Evolutionary conservation across 2,888 invertebrate species (phyloP).

Genomic region (Reticulitermes lucifugus): DNA sequence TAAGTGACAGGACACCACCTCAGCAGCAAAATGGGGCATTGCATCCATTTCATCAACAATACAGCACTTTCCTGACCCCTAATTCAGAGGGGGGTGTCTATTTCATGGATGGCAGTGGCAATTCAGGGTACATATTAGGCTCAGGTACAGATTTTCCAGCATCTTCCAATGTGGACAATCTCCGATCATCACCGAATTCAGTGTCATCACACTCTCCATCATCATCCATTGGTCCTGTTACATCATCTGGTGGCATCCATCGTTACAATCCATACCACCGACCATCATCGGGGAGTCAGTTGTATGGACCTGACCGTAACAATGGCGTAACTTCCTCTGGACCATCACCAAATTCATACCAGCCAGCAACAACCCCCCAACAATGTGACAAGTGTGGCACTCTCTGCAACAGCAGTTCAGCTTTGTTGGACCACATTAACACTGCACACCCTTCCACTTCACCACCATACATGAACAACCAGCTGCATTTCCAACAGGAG

Average conservation of each 20-base stretch:
- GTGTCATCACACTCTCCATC: conserved; percentile 61
- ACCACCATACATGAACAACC: background rate
- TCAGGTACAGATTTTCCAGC: conserved; percentile 40
- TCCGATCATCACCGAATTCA: conserved; percentile 42
- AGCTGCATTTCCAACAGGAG: background rate
- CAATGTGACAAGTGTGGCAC: conserved; percentile 89
- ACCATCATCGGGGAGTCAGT: background rate
- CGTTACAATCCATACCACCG: conserved; percentile 58
- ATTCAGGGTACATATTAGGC: conserved; percentile 43
- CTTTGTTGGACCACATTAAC: conserved; percentile 80
- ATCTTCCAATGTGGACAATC: conserved; percentile 25
- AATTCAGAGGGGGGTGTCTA: background rate
- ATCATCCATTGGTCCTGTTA: conserved; percentile 56
- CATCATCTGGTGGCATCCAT: conserved; percentile 62
- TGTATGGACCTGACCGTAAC: conserved; percentile 22
- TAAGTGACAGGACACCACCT: conserved; percentile 53
- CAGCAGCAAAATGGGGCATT: conserved; percentile 52
- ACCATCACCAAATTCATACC: conserved; percentile 38
- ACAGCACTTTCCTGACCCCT: background rate
- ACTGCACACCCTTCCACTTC: conserved; percentile 70
- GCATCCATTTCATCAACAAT: conserved; percentile 56
- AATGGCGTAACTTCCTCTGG: conserved; percentile 24
- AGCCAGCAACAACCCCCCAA: conserved; percentile 74
- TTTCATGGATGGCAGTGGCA: background rate
- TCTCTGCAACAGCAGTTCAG: conserved; percentile 80